Base-by-base conservation (phyloP, 2,888 invertebrate genomes). In the Celastrina argiolus region DNA sequence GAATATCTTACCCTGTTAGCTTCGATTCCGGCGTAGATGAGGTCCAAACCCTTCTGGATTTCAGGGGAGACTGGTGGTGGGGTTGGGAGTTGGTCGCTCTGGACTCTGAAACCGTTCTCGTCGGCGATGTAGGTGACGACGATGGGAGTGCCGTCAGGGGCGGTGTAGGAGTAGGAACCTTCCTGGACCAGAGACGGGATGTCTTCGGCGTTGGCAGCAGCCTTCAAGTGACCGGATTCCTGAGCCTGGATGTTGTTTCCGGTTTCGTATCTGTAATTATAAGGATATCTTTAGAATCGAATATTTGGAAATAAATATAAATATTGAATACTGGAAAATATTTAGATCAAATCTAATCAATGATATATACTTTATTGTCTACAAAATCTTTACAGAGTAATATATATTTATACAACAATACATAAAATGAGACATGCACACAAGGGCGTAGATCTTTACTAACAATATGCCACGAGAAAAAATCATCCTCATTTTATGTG, bases 31-130 rank as follows among this genome's bases (percentile, higher is more conserved):
- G 96, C 96, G 83, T 94, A 97, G 84, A 97, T 97, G 79, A 96
- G 94, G 83, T 97, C 97, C 69, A 97, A 92, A 66, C 96, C 96
- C 82, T 96, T 96, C 85, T 97, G 97, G 77, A 96, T 96, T 91
- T 96, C 96, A 70, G 94, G 93, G 66, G 96, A 96, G 31, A 96
- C 94, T 69, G 96, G 96, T 14, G 96, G 96, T 69, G 96, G 95
- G 64, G 96, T 96, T 70, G 96, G 96, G 78, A 96, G 93, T 81
- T 96, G 96, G 82, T 95, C 96, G 0, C 96, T 96, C 73, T 93
- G 92, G 64, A 96, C 95, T 73, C 95, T 94, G 93, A 96, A 96
- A 63, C 96, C 96, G 75, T 93, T 93, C 82, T 96, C 96, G 77
- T 96, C 96, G 74, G 96, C 96, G 18, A 95, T 95, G 82, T 96